These are phyloP conservation scores for Notocelia uddmanniana DNA, from an alignment of 2,888 invertebrate species.

Conservation along the genomic window DNA sequence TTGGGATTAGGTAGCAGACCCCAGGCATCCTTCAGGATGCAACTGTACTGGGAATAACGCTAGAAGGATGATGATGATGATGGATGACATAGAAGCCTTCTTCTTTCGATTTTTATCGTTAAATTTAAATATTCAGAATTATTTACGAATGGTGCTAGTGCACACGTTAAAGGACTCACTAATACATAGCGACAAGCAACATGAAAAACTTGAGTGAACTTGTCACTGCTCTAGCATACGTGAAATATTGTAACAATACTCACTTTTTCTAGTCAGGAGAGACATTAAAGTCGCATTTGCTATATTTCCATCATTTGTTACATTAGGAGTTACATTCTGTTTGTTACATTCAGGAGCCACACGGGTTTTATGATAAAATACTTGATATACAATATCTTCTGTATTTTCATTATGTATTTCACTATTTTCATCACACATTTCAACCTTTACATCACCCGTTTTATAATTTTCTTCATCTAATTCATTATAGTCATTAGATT, in stretches of 20 bases:
- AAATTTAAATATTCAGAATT: no score
- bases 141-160: no score
- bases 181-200: no score
- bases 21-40: no score
- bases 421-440: neutral
- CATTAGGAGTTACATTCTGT: neutral
- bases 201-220: no score
- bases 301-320: neutral
- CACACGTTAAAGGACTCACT: no score
- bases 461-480: neutral
- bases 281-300: slow-evolving; percentile 2
- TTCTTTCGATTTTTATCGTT: no score
- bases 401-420: neutral
- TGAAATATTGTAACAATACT: neutral
- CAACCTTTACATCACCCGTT: neutral
- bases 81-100: no score
- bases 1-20: no score
- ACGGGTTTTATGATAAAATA: neutral
- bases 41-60: no score
- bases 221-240: neutral
- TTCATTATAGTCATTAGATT: neutral
- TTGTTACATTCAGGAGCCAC: neutral
- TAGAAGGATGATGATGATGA: no score
- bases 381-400: neutral
- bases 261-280: slow-evolving; percentile 4